phyloP scores from a whole-genome alignment of 2,113 vertebrate genomes.

The Tringa solitaria region DNA sequence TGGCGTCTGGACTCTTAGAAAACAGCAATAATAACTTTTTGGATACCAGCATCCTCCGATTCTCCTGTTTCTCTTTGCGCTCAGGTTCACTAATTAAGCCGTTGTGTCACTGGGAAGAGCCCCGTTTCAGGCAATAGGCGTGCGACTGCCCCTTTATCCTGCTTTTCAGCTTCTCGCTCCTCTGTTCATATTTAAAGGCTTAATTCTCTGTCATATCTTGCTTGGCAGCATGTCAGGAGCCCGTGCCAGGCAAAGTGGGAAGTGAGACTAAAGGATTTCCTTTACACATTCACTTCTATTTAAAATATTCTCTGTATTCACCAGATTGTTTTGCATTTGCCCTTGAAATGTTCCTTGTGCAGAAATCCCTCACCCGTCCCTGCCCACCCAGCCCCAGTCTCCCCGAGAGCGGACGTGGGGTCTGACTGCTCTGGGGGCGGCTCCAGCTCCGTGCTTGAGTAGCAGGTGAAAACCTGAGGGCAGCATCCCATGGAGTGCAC shows the following conservation, averaged over 20 bases:
- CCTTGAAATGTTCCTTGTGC: neutral
- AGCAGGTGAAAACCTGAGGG: neutral
- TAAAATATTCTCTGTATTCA: neutral
- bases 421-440: neutral
- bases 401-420: rapidly evolving
- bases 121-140: neutral
- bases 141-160: neutral
- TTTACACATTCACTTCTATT: neutral
- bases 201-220: neutral
- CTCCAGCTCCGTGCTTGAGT: neutral
- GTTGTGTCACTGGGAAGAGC: rapidly evolving
- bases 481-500: neutral
- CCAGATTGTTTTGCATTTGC: neutral
- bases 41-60: neutral
- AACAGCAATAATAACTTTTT: neutral
- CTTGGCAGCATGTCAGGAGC: constrained; percentile 25
- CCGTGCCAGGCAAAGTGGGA: constrained; percentile 18
- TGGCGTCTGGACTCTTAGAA: neutral
- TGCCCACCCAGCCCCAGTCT: neutral
- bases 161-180: neutral
- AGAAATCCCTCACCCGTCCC: neutral
- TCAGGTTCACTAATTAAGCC: neutral
- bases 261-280: constrained; percentile 44
- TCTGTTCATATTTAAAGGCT: neutral
- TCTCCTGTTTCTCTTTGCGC: neutral